These are phyloP conservation scores for Clarias macrocephalus DNA, from an alignment of 2,113 vertebrate genomes.

Conservation along the genomic window DNA sequence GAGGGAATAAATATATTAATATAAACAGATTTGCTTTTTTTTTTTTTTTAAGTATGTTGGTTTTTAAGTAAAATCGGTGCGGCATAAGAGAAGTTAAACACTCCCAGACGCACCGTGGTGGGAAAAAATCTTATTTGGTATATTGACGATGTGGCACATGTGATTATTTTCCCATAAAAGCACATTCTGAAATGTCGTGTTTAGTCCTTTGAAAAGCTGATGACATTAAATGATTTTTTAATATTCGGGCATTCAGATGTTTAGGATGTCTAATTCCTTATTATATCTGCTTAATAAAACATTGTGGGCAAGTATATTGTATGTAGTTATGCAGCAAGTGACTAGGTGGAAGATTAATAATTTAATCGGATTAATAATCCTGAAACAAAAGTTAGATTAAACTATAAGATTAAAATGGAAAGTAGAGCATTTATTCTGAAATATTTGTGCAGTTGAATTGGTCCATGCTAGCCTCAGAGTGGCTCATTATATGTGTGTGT, in stretches of 20 bases:
- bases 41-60: not conserved
- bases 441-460: conserved; percentile 2
- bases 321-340: not conserved
- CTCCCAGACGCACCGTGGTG: not conserved
- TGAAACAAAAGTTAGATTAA: not conserved
- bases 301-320: not conserved
- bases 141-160: not conserved
- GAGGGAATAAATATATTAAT: not conserved
- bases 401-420: not conserved
- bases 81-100: not conserved
- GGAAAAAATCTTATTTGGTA: not conserved
- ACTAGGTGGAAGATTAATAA: not conserved
- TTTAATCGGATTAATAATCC: not conserved
- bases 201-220: not conserved
- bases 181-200: not conserved
- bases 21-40: too few relatives aligned
- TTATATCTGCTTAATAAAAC: not conserved
- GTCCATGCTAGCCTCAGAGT: not conserved
- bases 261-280: not conserved
- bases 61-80: not conserved
- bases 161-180: not conserved
- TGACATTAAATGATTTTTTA: not conserved
- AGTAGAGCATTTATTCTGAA: not conserved
- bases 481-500: too few relatives aligned
- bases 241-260: not conserved